A percentile compares a stretch with the other conserved stretches of the same genome.
phyloP scores from a whole-genome alignment of 2,113 vertebrate species.

The Craseonycteris thonglongyai region DNA sequence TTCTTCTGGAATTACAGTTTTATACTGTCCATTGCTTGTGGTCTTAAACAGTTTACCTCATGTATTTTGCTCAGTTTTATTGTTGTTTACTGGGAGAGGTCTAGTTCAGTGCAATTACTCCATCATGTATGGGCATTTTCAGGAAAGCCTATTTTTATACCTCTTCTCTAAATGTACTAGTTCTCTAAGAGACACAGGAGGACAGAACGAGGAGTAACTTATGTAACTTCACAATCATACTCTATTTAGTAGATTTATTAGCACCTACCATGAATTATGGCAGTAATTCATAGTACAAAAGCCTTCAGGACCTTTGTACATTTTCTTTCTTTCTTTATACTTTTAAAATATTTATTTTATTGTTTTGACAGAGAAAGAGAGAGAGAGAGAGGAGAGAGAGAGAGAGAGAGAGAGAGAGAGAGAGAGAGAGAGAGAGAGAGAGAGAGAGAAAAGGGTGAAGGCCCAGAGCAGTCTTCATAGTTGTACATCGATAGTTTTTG shows the following conservation, averaged over 20 bases:
- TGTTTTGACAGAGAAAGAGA: no score
- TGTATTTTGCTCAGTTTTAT: neutral
- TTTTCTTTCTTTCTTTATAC: no score
- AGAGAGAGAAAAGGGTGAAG: no score
- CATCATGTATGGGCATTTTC: neutral
- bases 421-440: no score
- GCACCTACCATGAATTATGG: neutral
- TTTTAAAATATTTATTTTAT: no score
- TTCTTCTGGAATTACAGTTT: neutral
- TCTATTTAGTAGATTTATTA: neutral
- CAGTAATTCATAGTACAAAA: no score
- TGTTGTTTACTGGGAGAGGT: neutral
- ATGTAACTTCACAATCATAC: neutral
- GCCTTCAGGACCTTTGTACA: no score
- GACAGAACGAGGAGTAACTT: neutral
- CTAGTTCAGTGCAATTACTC: neutral
- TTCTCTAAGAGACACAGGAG: neutral
- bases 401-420: no score
- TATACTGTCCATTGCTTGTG: neutral
- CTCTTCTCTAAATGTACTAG: neutral
- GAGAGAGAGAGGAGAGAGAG: no score
- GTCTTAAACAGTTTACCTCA: neutral
- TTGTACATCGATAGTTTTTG: no score
- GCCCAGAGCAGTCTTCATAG: no score
- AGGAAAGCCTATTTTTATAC: neutral